phyloP scores from a whole-genome alignment of 2,797 vertebrate genomes.

The Coregonus ussuriensis region DNA sequence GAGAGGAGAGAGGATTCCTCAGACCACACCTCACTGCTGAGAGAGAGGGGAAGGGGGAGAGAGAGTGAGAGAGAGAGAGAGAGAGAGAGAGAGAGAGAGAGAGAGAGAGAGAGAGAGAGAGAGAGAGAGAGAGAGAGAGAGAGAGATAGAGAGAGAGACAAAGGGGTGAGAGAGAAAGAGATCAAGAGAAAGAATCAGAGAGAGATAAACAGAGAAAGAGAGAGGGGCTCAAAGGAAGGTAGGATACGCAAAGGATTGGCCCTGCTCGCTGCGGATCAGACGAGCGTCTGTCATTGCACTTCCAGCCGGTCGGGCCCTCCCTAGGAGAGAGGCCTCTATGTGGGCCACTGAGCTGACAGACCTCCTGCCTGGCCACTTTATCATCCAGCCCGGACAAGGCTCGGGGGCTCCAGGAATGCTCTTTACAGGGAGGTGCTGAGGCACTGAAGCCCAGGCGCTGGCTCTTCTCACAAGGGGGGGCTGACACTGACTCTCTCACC shows the following conservation, averaged over 20 bases:
- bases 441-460: neutral
- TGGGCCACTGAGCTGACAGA: slow-evolving; percentile 45
- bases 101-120: too few species aligned
- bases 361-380: slow-evolving; percentile 48
- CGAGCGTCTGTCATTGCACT: slow-evolving; percentile 37
- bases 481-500: slow-evolving; percentile 18
- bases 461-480: slow-evolving; percentile 2
- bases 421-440: slow-evolving; percentile 20
- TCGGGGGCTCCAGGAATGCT: slow-evolving; percentile 20
- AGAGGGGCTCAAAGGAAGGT: slow-evolving; percentile 8
- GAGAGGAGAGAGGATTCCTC: slow-evolving; percentile 3
- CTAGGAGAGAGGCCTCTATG: slow-evolving; percentile 42
- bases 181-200: slow-evolving; percentile 12
- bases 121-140: neutral
- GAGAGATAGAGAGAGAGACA: neutral
- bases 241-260: slow-evolving; percentile 12
- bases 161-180: neutral
- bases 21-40: neutral
- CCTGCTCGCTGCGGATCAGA: slow-evolving; percentile 19
- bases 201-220: neutral
- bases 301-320: slow-evolving; percentile 28
- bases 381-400: slow-evolving; percentile 40
- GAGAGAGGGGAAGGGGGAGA: slow-evolving; percentile 14
- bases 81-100: neutral
- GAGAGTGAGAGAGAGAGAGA: neutral